Percentiles rank a stretch among this genome's conserved stretches.
Conservation (phyloP, 2,113 vertebrate genomes). For the Chloropsis cyanopogon region DNA sequence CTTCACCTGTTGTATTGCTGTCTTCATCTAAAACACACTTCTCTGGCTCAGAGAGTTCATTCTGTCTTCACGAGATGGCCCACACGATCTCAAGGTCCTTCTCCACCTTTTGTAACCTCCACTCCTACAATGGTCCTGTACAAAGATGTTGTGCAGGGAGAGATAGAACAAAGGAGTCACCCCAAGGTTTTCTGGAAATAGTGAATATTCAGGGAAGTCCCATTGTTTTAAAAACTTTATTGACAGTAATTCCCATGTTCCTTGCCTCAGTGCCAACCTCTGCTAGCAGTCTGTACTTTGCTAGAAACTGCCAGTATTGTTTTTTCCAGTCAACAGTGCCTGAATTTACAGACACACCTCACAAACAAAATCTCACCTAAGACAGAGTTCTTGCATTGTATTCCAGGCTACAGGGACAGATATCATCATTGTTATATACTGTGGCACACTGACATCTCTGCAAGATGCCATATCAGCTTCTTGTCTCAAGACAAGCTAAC, state of each 20-base stretch:
- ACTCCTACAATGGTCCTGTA: neutral
- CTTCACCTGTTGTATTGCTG: neutral
- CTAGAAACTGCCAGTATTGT: neutral
- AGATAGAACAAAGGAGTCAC: neutral
- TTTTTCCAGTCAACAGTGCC: neutral
- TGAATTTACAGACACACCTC: neutral
- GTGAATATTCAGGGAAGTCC: neutral
- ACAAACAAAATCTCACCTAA: neutral
- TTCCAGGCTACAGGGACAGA: neutral
- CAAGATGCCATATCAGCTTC: neutral
- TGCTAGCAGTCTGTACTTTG: neutral
- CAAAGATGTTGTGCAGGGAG: neutral
- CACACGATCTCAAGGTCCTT: rapidly evolving
- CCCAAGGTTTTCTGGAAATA: neutral
- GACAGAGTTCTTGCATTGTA: neutral
- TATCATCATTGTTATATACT: neutral
- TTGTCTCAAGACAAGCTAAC: neutral
- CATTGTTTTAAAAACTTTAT: neutral
- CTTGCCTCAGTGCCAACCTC: neutral
- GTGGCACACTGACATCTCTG: neutral
- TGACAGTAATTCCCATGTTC: neutral
- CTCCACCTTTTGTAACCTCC: neutral
- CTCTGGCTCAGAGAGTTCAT: neutral
- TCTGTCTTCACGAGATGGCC: neutral
- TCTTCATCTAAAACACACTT: neutral